Base-by-base conservation (phyloP, 2,888 invertebrate species). In the Caenorhabditis sp. region DNA sequence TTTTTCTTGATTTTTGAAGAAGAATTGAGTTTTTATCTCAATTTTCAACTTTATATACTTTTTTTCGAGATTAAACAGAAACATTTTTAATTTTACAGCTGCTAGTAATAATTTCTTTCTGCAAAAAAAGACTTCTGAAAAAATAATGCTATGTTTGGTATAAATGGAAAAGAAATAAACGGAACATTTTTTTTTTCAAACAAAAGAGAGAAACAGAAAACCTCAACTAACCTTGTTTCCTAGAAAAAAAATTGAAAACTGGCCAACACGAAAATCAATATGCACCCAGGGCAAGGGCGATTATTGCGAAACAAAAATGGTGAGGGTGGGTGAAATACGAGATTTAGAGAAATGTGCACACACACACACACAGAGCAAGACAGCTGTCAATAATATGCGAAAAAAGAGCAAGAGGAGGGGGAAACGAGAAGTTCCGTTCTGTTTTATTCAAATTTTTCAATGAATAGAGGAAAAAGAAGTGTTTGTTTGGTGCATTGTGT, bases 361-460 rank as follows among this genome's bases (percentile, higher is more conserved):
- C 43, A 43, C 43, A 43, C 43, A 53, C 25, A 53, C 25, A 23
- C 53, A 53, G n/a, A n/a, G n/a, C n/a, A n/a, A n/a, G n/a, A n/a
- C 53, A 53, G 53, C 53, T 53, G 53, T 53, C 53, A 53, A 23
- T 17, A 53, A 53, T 53, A 23, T 53, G 23, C 25, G 23, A 23
- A 31, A 31, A 31, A 31, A n/a, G 14, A 50, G 50, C 14, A 50
- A 23, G 25, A 20, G 53, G 3, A n/a, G 17, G 50, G 17, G n/a
- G 8, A 23, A 31, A 31, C 31, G 31, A n/a, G 8, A n/a, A 23
- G 21, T 53, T 53, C 53, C 23, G 25, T 53, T 53, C 50, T 17
- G n/a, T 53, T 53, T 53, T 23, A 53, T 53, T 53, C 53, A 53
- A 53, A 53, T 53, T 53, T 53, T 53, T 4, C 21, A 53, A 53